Evolutionary conservation across 2,888 invertebrate species (phyloP).

Genomic region (Aporophyla nigra): DNA sequence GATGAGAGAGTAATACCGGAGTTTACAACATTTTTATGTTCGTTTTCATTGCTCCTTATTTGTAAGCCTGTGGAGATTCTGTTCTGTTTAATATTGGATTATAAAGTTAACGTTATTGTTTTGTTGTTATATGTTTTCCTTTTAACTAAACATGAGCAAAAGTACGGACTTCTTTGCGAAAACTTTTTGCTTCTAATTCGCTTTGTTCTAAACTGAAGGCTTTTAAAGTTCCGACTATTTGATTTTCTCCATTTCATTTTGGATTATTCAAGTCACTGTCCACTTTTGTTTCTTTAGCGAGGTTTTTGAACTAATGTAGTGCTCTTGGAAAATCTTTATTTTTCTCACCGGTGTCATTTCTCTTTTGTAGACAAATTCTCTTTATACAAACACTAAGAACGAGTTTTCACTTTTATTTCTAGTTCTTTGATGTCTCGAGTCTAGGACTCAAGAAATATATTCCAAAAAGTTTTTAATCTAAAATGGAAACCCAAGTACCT

Average conservation of each 20-base stretch:
- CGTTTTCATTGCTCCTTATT: conserved; percentile 22
- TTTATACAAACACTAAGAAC: conserved; percentile 43
- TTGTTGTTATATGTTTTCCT: background rate
- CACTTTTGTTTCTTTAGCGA: conserved; percentile 6
- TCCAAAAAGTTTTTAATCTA: conserved; percentile 21
- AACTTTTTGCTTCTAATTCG: background rate
- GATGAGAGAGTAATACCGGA: conserved; percentile 8
- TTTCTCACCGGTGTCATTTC: conserved; percentile 33
- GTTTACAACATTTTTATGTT: conserved; percentile 26
- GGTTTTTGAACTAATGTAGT: conserved; percentile 21
- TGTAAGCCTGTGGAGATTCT: conserved; percentile 15
- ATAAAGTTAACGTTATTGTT: conserved; percentile 13
- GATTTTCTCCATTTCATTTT: background rate
- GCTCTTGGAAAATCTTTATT: conserved; percentile 33
- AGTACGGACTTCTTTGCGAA: background rate
- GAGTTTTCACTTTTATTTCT: conserved; percentile 34
- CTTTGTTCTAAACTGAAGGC: background rate
- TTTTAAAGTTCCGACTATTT: background rate
- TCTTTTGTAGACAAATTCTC: conserved; percentile 40
- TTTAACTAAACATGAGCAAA: background rate
- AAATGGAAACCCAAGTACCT: conserved; percentile 36
- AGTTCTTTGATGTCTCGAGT: conserved; percentile 38
- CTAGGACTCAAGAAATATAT: conserved; percentile 31
- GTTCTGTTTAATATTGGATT: conserved; percentile 27
- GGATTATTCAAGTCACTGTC: conserved; percentile 10